Evolutionary conservation across 2,888 invertebrate genomes (phyloP).

Genomic region (Lampropteryx suffumata): DNA sequence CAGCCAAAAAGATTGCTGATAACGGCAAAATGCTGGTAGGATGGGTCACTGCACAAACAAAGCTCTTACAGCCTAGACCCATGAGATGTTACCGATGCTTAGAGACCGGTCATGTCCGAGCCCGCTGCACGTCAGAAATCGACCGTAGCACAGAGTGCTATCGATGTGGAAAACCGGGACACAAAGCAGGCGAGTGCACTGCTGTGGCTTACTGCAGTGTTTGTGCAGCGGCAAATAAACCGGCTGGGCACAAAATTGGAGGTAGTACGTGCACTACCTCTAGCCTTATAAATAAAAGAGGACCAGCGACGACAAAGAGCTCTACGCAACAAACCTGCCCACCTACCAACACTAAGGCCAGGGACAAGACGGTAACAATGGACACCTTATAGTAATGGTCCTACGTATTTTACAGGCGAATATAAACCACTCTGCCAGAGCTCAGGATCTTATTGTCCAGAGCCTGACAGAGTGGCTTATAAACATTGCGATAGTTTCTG

Average conservation of each 20-base stretch:
- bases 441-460: slow-evolving; percentile 2
- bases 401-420: slow-evolving; percentile 1
- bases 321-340: no score
- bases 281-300: no score
- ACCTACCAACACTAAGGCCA: neutral
- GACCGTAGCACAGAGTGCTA: slow-evolving; percentile 4
- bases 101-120: neutral
- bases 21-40: neutral
- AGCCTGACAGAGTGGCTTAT: slow-evolving; percentile 11
- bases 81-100: slow-evolving; percentile 6
- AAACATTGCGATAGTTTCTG: neutral
- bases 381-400: neutral
- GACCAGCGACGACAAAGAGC: no score
- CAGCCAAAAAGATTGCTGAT: neutral
- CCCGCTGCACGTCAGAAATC: neutral
- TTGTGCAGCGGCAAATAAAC: neutral
- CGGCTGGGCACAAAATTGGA: neutral
- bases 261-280: neutral
- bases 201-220: neutral
- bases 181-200: neutral
- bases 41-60: neutral
- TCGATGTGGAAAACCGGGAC: slow-evolving; percentile 3
- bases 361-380: neutral
- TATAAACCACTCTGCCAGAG: slow-evolving; percentile 7
- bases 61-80: neutral